Evolutionary conservation across 2,113 vertebrate genomes (phyloP), one percentile per base, ranked within the genome.

Genomic region (Panthera tigris): DNA sequence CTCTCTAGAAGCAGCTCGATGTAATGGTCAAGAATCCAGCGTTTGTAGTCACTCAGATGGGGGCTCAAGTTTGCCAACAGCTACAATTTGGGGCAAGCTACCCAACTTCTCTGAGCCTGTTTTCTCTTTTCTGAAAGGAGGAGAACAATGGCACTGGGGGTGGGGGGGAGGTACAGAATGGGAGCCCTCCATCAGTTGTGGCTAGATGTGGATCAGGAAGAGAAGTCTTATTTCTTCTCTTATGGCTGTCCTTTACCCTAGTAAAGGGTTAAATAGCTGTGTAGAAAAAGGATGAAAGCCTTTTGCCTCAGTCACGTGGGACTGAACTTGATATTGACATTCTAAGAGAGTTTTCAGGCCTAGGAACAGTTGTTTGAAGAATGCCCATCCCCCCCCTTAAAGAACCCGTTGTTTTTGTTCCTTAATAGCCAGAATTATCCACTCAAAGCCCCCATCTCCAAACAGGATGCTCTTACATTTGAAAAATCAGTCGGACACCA

Each of bases 311-410:
- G 29, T 76, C 80, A 66, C 1, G 5, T 65, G 85, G 76, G 31
- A 90, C 50, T 95, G 81, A 93, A 80, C 71, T 97, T 84, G 89
- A 80, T 81, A 93, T 48, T 92, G 81, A 93, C 85, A 76, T 89
- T 92, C 71, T 92, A 48, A 3, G 61, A 91, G 71, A 89, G 84
- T 92, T 96, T 84, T 79, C 45, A 82, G 66, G 57, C n/a, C 65
- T 33, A 55, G 29, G 86, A 92, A 96, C 68, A 74, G 50, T 93
- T 93, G 89, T 94, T 93, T 92, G 69, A 94, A 89, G 92, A 97
- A 93, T 11, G 7, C n/a, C n/a, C 39, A 41, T 16, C 33, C 65
- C 52, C 27, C 23, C 45, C 11, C 61, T 96, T 85, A 93, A 90
- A 95, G 50, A 89, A 63, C 16, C 80, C 73, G 9, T 94, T 91